These are phyloP conservation scores for Atrichornis clamosus DNA, from an alignment of 2,113 vertebrate genomes.

Conservation along the genomic window DNA sequence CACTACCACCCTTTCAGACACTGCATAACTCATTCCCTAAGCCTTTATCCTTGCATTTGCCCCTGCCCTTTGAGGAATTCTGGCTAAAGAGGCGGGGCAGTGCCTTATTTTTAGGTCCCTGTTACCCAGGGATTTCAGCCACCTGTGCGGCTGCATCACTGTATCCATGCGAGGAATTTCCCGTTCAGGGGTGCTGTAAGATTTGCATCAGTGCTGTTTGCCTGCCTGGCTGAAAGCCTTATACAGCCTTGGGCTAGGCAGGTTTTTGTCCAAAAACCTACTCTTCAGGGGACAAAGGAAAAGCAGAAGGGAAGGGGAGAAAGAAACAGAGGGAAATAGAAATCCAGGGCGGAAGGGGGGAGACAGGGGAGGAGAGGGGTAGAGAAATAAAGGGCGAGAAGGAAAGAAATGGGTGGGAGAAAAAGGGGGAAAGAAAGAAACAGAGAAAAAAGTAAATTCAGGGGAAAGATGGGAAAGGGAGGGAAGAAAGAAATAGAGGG, in stretches of 20 bases:
- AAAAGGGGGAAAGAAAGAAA: not conserved
- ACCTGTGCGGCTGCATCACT: constrained; percentile 42
- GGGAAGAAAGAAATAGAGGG: not conserved
- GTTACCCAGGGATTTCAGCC: constrained; percentile 29
- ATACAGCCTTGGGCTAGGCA: not conserved
- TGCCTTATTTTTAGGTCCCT: constrained; percentile 39
- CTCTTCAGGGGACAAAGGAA: not conserved
- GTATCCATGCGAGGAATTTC: not conserved
- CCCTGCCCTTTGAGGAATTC: constrained; percentile 9
- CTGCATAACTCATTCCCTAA: not conserved
- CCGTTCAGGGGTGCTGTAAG: not conserved
- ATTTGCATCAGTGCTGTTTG: not conserved
- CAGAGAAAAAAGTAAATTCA: not conserved
- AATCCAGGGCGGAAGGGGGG: not conserved
- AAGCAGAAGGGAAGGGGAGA: not conserved
- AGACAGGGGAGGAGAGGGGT: too few species aligned
- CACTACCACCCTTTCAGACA: not conserved
- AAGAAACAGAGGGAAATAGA: not conserved
- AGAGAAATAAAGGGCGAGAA: not conserved
- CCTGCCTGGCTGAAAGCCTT: not conserved
- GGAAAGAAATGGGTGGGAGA: not conserved
- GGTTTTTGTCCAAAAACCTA: not conserved
- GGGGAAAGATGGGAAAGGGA: not conserved
- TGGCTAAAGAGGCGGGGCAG: not conserved
- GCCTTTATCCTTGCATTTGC: not conserved